Conservation (phyloP, 2,888 invertebrate species). For the Sarcophaga rosellei region DNA sequence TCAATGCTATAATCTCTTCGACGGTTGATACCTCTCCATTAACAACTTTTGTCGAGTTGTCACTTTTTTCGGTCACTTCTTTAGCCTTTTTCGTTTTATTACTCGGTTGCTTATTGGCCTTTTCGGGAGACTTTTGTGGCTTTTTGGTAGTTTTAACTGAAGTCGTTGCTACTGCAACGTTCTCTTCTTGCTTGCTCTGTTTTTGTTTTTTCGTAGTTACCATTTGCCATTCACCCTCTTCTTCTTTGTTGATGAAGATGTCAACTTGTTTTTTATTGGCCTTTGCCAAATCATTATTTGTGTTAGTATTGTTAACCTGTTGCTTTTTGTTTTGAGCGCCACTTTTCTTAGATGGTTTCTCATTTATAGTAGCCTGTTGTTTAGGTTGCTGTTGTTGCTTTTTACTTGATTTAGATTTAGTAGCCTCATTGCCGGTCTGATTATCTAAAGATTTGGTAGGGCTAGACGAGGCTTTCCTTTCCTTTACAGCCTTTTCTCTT, state of each 20-base stretch:
- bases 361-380: background rate
- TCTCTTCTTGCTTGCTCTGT: background rate
- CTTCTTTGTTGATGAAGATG: slow-evolving; percentile 3
- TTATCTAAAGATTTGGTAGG: background rate
- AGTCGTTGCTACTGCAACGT: background rate
- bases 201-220: slow-evolving; percentile 23
- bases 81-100: background rate
- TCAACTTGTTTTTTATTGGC: background rate
- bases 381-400: background rate
- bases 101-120: background rate
- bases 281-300: background rate
- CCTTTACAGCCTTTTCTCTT: background rate
- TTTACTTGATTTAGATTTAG: slow-evolving; percentile 6
- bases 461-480: background rate
- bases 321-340: background rate
- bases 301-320: slow-evolving; percentile 2
- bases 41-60: background rate
- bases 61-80: background rate
- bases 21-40: background rate
- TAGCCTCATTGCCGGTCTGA: background rate
- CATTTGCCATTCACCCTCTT: slow-evolving; percentile 24
- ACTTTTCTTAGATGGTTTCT: slow-evolving; percentile 1
- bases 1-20: background rate
- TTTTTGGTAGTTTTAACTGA: background rate
- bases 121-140: background rate